Conservation (phyloP, 2,888 invertebrate species). For the Eupithecia insigniata region DNA sequence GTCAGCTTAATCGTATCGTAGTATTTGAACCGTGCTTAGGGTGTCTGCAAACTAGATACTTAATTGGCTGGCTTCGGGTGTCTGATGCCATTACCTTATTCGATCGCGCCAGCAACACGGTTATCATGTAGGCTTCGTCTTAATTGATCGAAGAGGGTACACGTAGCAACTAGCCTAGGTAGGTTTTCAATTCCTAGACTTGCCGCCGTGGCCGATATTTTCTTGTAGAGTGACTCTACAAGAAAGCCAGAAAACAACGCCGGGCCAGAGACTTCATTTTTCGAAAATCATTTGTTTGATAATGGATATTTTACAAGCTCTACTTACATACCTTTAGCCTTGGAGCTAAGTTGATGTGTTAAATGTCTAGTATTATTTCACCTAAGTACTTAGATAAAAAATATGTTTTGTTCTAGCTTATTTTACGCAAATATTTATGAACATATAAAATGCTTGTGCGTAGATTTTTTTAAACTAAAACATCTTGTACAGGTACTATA, state of each 20-base stretch:
- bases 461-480: neutral
- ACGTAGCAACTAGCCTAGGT: neutral
- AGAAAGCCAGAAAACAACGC: neutral
- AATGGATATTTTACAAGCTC: neutral
- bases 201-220: neutral
- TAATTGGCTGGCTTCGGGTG: slow-evolving; percentile 26
- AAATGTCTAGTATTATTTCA: too few species aligned
- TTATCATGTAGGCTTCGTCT: slow-evolving; percentile 13
- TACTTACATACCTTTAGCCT: too few species aligned
- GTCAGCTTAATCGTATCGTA: neutral
- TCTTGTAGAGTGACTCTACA: neutral
- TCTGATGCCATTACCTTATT: neutral
- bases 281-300: neutral
- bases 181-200: neutral
- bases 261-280: neutral
- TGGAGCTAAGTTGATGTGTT: too few species aligned
- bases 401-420: too few species aligned
- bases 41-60: slow-evolving; percentile 26
- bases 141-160: neutral
- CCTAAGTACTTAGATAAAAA: too few species aligned
- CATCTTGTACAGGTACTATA: neutral
- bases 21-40: slow-evolving; percentile 2
- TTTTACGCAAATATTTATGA: too few species aligned
- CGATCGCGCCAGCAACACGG: slow-evolving; percentile 10
- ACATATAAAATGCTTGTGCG: neutral